A percentile compares a stretch with the other conserved stretches of the same genome.
Evolutionary conservation across 2,888 invertebrate genomes (phyloP).

Genomic region (Meghimatium bilineatum): DNA sequence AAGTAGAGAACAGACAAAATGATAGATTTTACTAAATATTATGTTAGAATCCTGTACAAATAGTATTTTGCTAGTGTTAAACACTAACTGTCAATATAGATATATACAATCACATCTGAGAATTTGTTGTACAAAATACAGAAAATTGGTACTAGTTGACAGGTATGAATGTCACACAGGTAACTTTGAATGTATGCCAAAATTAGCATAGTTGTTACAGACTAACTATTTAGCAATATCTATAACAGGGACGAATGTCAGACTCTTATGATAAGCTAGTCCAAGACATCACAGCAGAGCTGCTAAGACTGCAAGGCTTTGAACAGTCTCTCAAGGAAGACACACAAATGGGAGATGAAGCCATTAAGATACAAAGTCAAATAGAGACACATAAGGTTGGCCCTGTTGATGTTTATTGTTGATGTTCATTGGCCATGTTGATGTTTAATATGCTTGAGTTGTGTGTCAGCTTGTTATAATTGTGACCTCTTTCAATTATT

Average conservation of each 20-base stretch:
- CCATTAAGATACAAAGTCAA: conserved; percentile 64
- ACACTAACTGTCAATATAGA: too few species aligned
- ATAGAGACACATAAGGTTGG: conserved; percentile 67
- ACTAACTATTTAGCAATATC: background rate
- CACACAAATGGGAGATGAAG: conserved; percentile 67
- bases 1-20: too few species aligned
- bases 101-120: too few species aligned
- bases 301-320: conserved; percentile 64
- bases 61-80: too few species aligned
- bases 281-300: conserved; percentile 66
- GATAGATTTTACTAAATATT: too few species aligned
- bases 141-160: too few species aligned
- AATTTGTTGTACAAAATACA: too few species aligned
- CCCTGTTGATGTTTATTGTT: background rate
- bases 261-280: conserved; percentile 70
- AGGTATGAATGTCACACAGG: too few species aligned
- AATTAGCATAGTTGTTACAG: background rate
- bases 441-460: background rate
- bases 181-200: background rate
- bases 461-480: background rate
- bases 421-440: conserved; percentile 41
- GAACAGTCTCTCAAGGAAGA: conserved; percentile 70
- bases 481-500: background rate
- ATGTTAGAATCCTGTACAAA: too few species aligned
- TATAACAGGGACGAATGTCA: conserved; percentile 58